These are phyloP conservation scores for Oryzaephilus surinamensis DNA, from an alignment of 1,140 invertebrate genomes.

Conservation along the genomic window DNA sequence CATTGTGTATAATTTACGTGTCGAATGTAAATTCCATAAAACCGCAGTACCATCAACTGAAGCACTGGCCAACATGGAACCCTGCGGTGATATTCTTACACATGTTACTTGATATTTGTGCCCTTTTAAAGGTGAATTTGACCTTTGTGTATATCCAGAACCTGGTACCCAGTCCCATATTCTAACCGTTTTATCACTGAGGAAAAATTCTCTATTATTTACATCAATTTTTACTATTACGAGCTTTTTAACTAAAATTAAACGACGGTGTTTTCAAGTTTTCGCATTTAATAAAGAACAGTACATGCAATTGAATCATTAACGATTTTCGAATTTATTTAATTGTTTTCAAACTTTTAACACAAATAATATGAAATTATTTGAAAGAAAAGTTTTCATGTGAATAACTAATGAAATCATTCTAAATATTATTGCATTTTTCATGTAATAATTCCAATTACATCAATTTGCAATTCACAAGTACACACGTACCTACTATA, in stretches of 20 bases:
- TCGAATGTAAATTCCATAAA: conserved; percentile 58
- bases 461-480: no score
- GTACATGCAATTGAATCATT: no score
- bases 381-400: no score
- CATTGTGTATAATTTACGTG: conserved; percentile 48
- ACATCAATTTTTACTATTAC: background rate
- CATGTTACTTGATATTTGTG: conserved; percentile 59
- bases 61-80: conserved; percentile 55
- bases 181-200: conserved; percentile 52
- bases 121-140: conserved; percentile 45
- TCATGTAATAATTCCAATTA: no score
- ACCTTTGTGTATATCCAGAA: conserved; percentile 43
- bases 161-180: conserved; percentile 51
- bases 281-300: no score
- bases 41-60: conserved; percentile 64
- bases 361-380: background rate
- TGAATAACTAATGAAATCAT: no score
- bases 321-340: no score
- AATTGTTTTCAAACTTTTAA: background rate
- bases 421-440: no score
- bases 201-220: conserved; percentile 7
- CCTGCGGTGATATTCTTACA: conserved; percentile 58
- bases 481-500: no score
- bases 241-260: no score
- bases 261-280: no score